Evolutionary conservation across 2,888 invertebrate genomes (phyloP).

Genomic region (Helicoverpa assulta): DNA sequence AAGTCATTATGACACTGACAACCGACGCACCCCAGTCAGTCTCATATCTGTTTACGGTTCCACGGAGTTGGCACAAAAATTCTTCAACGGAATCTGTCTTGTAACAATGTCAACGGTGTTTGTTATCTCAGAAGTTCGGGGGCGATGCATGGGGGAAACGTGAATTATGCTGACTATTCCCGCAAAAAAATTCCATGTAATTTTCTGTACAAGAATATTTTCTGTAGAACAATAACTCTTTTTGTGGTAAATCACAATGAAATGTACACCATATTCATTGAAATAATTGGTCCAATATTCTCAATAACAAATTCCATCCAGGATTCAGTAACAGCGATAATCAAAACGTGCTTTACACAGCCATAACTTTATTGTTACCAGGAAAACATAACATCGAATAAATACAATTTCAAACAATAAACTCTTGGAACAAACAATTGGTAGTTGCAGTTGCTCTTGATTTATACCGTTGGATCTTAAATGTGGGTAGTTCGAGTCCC

Average conservation of each 20-base stretch:
- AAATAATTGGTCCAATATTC: slow-evolving; percentile 1
- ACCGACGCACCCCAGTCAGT: slow-evolving; percentile 8
- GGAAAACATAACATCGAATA: slow-evolving; percentile 26
- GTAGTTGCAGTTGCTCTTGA: slow-evolving; percentile 47
- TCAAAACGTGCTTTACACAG: neutral
- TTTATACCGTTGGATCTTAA: slow-evolving; percentile 54
- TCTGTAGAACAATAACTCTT: too few relatives aligned
- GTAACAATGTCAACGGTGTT: slow-evolving; percentile 63
- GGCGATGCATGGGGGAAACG: slow-evolving; percentile 19
- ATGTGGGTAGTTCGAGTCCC: slow-evolving; percentile 53
- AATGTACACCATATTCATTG: too few relatives aligned
- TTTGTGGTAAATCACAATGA: too few relatives aligned
- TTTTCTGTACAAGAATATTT: slow-evolving; percentile 6
- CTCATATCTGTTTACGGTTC: slow-evolving; percentile 49
- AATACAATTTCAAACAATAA: slow-evolving; percentile 49
- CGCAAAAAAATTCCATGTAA: slow-evolving; percentile 24
- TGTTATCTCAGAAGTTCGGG: slow-evolving; percentile 60
- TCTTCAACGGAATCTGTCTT: slow-evolving; percentile 48
- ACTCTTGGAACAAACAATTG: slow-evolving; percentile 35
- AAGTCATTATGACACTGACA: slow-evolving; percentile 34
- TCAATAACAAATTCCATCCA: slow-evolving; percentile 1
- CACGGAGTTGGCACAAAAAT: slow-evolving; percentile 61
- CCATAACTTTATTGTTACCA: slow-evolving; percentile 1
- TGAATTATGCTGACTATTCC: slow-evolving; percentile 36
- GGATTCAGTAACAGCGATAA: neutral